A percentile compares a stretch with the other conserved stretches of the same genome.
phyloP scores from a whole-genome alignment of 2,797 vertebrate genomes.

The Lepus townsendii region DNA sequence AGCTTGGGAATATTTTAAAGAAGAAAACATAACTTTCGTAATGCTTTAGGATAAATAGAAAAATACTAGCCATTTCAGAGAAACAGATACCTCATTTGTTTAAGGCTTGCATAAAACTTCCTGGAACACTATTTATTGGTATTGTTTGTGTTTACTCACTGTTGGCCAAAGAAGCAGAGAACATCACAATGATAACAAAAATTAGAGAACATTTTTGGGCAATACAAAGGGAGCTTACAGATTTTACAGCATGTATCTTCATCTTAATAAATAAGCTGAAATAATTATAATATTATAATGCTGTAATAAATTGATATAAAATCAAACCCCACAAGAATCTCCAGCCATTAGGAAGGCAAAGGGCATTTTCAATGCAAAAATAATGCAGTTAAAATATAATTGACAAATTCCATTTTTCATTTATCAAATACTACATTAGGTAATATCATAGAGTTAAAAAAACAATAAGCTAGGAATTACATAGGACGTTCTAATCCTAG shows the following conservation, averaged over 20 bases:
- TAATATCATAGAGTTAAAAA: neutral
- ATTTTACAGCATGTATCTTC: neutral
- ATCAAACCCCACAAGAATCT: neutral
- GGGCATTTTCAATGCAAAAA: neutral
- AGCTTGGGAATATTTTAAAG: neutral
- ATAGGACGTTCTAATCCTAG: neutral
- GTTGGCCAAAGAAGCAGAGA: neutral
- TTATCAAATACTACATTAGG: neutral
- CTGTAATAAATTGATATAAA: neutral
- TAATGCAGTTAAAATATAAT: neutral
- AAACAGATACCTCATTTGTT: neutral
- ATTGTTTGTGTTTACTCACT: slow-evolving; percentile 39
- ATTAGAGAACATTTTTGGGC: neutral
- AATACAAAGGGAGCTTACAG: neutral
- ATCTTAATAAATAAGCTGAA: neutral
- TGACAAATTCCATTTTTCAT: neutral
- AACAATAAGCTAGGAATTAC: neutral
- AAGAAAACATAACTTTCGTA: neutral
- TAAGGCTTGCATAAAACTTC: neutral
- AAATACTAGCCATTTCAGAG: neutral
- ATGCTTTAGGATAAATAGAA: neutral
- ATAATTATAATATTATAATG: neutral
- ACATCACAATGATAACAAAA: slow-evolving; percentile 43
- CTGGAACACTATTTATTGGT: slow-evolving; percentile 8
- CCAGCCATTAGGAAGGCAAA: neutral